phyloP scores from a whole-genome alignment of 2,113 vertebrate species.

The Lota lota region DNA sequence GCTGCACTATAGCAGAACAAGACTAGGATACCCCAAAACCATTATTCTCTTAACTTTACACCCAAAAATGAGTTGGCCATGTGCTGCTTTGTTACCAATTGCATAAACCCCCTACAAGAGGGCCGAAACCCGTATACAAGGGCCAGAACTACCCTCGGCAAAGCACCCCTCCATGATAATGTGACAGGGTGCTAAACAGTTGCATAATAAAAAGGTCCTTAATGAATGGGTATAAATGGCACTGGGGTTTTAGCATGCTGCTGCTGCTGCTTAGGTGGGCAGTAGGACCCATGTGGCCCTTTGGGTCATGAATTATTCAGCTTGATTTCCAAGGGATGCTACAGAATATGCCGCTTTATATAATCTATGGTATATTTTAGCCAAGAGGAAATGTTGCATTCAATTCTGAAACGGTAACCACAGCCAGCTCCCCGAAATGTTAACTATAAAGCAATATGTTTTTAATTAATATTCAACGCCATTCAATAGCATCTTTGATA shows the following conservation, averaged over 20 bases:
- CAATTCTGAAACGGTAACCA: too few species aligned
- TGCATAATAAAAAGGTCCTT: background rate
- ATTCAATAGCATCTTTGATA: too few species aligned
- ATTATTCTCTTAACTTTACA: background rate
- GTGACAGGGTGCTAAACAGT: background rate
- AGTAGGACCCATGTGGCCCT: background rate
- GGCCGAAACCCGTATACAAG: too few species aligned
- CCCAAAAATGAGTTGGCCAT: background rate
- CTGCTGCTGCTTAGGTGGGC: conserved; percentile 8
- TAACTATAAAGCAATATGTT: too few species aligned
- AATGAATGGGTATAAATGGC: conserved; percentile 15
- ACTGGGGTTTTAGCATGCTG: conserved; percentile 10
- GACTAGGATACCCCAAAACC: background rate
- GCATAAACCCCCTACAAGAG: too few species aligned
- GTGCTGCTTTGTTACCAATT: too few species aligned
- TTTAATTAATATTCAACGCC: too few species aligned
- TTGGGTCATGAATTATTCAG: conserved; percentile 65
- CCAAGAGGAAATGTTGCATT: too few species aligned
- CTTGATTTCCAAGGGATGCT: conserved; percentile 31
- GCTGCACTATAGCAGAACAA: background rate
- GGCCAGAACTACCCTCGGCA: too few species aligned
- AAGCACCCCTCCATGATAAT: background rate
- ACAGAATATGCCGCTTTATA: background rate
- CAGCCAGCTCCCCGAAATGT: too few species aligned
- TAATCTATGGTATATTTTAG: too few species aligned